Evolutionary conservation across 2,113 vertebrate genomes (phyloP).

Genomic region (Podarcis raffonei): DNA sequence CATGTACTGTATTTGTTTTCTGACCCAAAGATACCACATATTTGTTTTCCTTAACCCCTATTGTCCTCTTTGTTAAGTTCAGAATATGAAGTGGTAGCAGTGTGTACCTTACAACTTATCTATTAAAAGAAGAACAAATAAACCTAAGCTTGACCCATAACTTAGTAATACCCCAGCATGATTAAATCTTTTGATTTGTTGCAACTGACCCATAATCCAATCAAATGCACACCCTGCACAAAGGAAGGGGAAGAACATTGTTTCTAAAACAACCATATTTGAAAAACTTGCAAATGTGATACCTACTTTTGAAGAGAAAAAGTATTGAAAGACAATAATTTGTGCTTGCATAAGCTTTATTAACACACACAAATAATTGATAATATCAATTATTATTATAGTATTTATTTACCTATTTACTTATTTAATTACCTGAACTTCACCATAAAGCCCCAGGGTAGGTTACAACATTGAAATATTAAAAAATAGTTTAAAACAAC

Average conservation of each 20-base stretch:
- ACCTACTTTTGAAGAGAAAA: background rate
- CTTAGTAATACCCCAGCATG: background rate
- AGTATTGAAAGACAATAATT: background rate
- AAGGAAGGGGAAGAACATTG: background rate
- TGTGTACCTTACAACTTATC: background rate
- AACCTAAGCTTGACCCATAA: background rate
- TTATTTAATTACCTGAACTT: too few species aligned
- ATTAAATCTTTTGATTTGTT: background rate
- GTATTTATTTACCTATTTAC: too few species aligned
- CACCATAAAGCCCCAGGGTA: too few species aligned
- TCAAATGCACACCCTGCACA: background rate
- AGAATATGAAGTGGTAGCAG: background rate
- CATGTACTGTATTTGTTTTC: constrained; percentile 1
- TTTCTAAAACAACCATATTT: background rate
- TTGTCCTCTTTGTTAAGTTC: background rate
- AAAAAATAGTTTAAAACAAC: too few species aligned
- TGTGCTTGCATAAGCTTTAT: background rate
- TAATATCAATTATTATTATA: background rate
- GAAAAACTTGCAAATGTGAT: background rate
- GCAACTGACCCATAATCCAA: background rate
- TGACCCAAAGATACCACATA: background rate
- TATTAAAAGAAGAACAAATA: background rate
- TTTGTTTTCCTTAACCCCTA: background rate
- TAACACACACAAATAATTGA: background rate
- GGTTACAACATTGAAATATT: too few species aligned